Evolutionary conservation across 2,797 vertebrate genomes (phyloP).

Genomic region (Cyclura pinguis): DNA sequence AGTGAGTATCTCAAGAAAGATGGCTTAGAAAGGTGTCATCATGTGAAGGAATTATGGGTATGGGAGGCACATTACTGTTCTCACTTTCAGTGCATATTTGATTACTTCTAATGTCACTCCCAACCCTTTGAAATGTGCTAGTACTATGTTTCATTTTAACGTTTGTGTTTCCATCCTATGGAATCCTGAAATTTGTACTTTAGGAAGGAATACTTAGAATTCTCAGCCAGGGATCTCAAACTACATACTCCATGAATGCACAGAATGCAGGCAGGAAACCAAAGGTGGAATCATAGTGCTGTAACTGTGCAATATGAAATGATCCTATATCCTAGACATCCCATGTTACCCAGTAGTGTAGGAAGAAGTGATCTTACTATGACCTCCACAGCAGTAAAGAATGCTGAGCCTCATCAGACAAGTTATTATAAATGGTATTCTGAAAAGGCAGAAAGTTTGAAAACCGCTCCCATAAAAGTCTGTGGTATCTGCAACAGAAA

Average conservation of each 20-base stretch:
- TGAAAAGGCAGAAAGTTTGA: background rate
- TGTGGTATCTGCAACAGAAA: slow-evolving; percentile 10
- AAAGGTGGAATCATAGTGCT: too few relatives aligned
- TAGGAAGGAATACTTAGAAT: too few relatives aligned
- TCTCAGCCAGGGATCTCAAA: too few relatives aligned
- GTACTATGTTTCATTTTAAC: too few relatives aligned
- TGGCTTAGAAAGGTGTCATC: background rate
- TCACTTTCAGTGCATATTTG: background rate
- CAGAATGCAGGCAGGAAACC: too few relatives aligned
- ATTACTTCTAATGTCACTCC: background rate
- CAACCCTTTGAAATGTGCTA: too few relatives aligned
- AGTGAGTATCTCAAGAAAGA: too few relatives aligned
- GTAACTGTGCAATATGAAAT: too few relatives aligned
- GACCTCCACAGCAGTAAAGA: background rate
- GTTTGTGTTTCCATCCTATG: too few relatives aligned
- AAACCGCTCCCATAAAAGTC: background rate
- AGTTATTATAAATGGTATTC: background rate
- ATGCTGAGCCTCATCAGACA: background rate
- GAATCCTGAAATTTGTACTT: too few relatives aligned
- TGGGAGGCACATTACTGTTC: background rate
- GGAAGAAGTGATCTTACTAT: background rate
- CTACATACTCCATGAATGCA: too few relatives aligned
- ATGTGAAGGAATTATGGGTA: background rate
- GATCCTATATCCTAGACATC: background rate
- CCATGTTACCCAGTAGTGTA: background rate